These are phyloP conservation scores for Hassar affinis DNA, from an alignment of 2,113 vertebrate genomes.

Conservation along the genomic window DNA sequence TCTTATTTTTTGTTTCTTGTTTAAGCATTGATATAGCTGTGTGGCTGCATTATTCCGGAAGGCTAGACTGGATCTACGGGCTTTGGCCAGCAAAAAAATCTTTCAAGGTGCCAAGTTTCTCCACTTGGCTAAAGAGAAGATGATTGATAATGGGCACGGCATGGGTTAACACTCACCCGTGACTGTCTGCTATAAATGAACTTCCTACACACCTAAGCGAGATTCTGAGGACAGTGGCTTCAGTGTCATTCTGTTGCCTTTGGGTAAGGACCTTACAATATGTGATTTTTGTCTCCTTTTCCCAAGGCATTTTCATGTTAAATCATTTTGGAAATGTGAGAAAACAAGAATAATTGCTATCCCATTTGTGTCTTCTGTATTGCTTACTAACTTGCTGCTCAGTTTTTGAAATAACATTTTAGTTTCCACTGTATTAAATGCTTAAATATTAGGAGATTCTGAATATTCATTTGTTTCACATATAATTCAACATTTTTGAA, in stretches of 20 bases:
- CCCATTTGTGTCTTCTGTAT: constrained; percentile 41
- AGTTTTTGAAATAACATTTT: constrained; percentile 50
- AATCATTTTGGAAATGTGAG: constrained; percentile 36
- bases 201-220: constrained; percentile 47
- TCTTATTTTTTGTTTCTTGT: constrained; percentile 54
- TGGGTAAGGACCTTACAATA: constrained; percentile 52
- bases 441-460: constrained; percentile 47
- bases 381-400: constrained; percentile 49
- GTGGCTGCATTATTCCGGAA: constrained; percentile 63
- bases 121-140: constrained; percentile 51
- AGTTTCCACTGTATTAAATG: constrained; percentile 50
- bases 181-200: constrained; percentile 41
- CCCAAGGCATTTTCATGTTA: constrained; percentile 54
- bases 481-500: constrained; percentile 48
- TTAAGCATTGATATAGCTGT: constrained; percentile 58
- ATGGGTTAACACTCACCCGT: constrained; percentile 41
- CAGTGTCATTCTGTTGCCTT: constrained; percentile 58
- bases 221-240: constrained; percentile 52
- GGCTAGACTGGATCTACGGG: constrained; percentile 62
- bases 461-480: constrained; percentile 41
- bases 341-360: constrained; percentile 35
- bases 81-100: constrained; percentile 63
- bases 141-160: constrained; percentile 35
- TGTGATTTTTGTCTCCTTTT: constrained; percentile 45
- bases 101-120: constrained; percentile 56